Percentiles rank a stretch among this genome's conserved stretches.
Conservation (phyloP, 1,140 invertebrate genomes). For the Bursaphelenchus mucronatus region DNA sequence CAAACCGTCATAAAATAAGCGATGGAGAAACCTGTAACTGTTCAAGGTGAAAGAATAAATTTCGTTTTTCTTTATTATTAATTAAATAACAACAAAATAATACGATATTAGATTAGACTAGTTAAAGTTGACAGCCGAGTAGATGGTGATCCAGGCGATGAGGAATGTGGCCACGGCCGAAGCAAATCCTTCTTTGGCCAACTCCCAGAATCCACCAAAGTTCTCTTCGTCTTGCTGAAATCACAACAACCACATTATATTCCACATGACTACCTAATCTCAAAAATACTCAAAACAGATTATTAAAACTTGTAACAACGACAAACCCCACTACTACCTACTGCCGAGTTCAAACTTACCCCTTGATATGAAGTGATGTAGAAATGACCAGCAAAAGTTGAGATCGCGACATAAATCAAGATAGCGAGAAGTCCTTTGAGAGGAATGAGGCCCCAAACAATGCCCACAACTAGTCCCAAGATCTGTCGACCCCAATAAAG, state of each 20-base stretch:
- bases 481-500: slow-evolving; percentile 57
- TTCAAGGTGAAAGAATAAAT: background rate
- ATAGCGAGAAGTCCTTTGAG: slow-evolving; percentile 50
- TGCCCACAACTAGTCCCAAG: slow-evolving; percentile 44
- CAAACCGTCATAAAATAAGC: background rate
- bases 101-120: background rate
- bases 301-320: too few relatives aligned
- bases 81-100: slow-evolving; percentile 6
- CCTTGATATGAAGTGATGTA: slow-evolving; percentile 53
- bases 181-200: slow-evolving; percentile 59
- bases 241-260: slow-evolving; percentile 19
- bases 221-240: slow-evolving; percentile 58
- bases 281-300: background rate
- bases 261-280: slow-evolving; percentile 4
- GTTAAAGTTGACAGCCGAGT: slow-evolving; percentile 24
- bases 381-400: slow-evolving; percentile 45
- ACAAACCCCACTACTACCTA: background rate
- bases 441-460: slow-evolving; percentile 53
- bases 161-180: slow-evolving; percentile 59
- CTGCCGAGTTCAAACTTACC: slow-evolving; percentile 27
- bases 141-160: slow-evolving; percentile 54
- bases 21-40: background rate
- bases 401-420: slow-evolving; percentile 47
- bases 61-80: background rate
- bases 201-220: slow-evolving; percentile 59